Base-by-base conservation (phyloP, 2,797 vertebrate species). In the Xenopus petersii region DNA sequence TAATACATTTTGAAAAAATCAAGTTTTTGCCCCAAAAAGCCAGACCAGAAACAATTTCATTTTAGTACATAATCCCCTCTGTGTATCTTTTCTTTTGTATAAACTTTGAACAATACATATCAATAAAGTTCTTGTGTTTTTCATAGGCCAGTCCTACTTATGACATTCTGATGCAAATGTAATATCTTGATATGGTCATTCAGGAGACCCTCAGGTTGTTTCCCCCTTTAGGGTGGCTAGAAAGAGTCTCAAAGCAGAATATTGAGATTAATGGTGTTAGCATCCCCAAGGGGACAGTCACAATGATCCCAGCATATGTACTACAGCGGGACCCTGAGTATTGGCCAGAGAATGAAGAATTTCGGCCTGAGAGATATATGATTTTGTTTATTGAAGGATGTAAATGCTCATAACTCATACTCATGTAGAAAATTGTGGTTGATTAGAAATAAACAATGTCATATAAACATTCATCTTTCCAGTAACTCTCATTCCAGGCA, bases 311-410 rank as follows among this genome's bases (percentile, higher is more conserved):
- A 21, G 66, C 62, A 0, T 91, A 75, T 0, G 64, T 75, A 16
- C 42, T 93, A 15, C 94, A 94, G 71, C 79, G 67, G 0, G 75
- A 91, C 74, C 88, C 86, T 0, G 79, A 83, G 0, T 26, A 85
- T 66, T 92, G 93, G 92, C 79, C 87, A 0, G 89, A 94, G 15
- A 92, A 92, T 0, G 87, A 93, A 0, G 85, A 83, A 68, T 92
- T 91, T 80, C 87, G 86, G 69, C 92, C 94, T 2, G 91, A 94
- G 81, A 93, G 92, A 92, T 92, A 80, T 17, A 24, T 60, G 8
- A 42, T 42, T 42, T 42, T 3, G 8, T 42, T 5, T 6, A 42
- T 30, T 30, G 4, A 42, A 9, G 36, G 36, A 42, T 42, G 36
- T 42, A 42, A 42, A 42, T 42, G 12, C 49, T 51, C 26, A 30